Percentiles rank a stretch among this genome's conserved stretches.
Evolutionary conservation across 2,888 invertebrate species (phyloP).

Genomic region (Cremastinae sp.): DNA sequence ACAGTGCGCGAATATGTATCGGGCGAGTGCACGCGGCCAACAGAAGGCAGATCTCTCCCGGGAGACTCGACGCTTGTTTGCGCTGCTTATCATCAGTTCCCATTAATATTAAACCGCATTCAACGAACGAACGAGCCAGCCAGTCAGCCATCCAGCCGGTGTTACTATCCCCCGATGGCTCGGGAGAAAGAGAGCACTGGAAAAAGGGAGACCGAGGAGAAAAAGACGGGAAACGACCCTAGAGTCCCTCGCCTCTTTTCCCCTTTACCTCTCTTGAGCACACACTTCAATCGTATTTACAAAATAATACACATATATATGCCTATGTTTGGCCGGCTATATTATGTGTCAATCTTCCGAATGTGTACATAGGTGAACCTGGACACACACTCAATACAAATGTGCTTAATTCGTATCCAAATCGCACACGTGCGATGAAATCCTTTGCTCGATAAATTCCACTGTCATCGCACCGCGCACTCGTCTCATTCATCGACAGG

Average conservation of each 20-base stretch:
- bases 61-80: conserved; percentile 80
- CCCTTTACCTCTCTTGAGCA: conserved; percentile 55
- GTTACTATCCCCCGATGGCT: conserved; percentile 51
- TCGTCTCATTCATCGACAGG: neutral
- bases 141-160: conserved; percentile 61
- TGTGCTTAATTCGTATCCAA: conserved; percentile 42
- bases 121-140: conserved; percentile 77
- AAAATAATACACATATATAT: neutral
- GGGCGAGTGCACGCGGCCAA: conserved; percentile 77
- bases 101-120: conserved; percentile 81
- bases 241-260: conserved; percentile 37
- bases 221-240: conserved; percentile 33
- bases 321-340: neutral
- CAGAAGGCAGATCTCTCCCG: conserved; percentile 80
- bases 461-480: too few species aligned
- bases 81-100: conserved; percentile 80
- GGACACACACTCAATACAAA: conserved; percentile 19
- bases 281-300: conserved; percentile 18
- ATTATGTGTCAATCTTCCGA: conserved; percentile 48
- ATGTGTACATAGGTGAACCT: conserved; percentile 66
- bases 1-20: conserved; percentile 66
- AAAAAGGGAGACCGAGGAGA: conserved; percentile 17
- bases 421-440: too few species aligned
- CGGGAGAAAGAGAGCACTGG: conserved; percentile 27
- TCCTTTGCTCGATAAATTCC: too few species aligned